Evolutionary conservation across 2,888 invertebrate species (phyloP).

Genomic region (Melanostoma scalare): DNA sequence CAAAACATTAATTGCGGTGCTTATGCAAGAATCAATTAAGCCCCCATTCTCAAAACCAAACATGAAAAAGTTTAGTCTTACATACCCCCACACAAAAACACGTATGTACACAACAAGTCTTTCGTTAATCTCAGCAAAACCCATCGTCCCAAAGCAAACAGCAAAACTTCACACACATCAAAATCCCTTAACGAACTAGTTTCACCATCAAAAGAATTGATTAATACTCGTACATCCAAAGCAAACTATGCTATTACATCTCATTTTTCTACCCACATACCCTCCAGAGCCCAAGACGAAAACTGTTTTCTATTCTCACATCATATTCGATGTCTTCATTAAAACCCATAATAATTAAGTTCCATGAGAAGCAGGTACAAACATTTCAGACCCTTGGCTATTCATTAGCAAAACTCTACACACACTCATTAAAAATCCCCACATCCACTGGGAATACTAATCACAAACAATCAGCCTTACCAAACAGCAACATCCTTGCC

Average conservation of each 20-base stretch:
- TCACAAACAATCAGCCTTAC: slow-evolving; percentile 23
- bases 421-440: slow-evolving; percentile 35
- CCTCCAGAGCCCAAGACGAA: not conserved
- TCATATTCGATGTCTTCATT: slow-evolving; percentile 8
- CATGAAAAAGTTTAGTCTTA: too few species aligned
- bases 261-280: not conserved
- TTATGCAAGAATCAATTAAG: too few species aligned
- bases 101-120: too few species aligned
- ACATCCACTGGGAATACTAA: slow-evolving; percentile 45
- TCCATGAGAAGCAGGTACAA: slow-evolving; percentile 6
- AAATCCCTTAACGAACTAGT: too few species aligned
- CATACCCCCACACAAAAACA: too few species aligned
- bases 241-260: not conserved
- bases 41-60: too few species aligned
- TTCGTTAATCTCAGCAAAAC: too few species aligned
- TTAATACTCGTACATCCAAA: not conserved
- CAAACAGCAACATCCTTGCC: slow-evolving; percentile 7
- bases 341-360: slow-evolving; percentile 37
- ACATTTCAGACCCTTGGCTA: slow-evolving; percentile 14
- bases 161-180: too few species aligned
- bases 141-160: too few species aligned
- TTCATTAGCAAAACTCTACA: slow-evolving; percentile 40
- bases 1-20: too few species aligned
- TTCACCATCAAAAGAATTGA: too few species aligned
- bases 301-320: slow-evolving; percentile 1